Conservation (phyloP, 2,113 vertebrate species). For the Stegostoma tigrinum region DNA sequence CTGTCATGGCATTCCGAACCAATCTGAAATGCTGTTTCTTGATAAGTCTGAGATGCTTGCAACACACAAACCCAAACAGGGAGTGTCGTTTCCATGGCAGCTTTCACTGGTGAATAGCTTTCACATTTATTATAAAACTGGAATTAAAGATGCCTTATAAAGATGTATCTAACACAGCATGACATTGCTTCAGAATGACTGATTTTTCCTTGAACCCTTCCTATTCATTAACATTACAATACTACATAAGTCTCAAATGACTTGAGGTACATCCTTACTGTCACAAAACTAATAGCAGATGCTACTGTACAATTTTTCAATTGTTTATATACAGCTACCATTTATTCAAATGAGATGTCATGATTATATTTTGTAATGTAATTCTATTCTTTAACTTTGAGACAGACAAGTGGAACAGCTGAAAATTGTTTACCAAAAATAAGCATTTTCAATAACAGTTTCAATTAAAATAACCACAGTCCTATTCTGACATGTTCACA, state of each 20-base stretch:
- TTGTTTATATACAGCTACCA: background rate
- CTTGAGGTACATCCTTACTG: background rate
- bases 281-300: background rate
- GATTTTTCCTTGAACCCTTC: background rate
- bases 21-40: background rate
- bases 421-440: background rate
- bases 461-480: background rate
- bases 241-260: background rate
- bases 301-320: constrained; percentile 6
- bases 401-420: background rate
- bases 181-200: background rate
- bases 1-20: background rate
- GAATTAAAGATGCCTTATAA: background rate
- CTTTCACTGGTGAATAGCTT: background rate
- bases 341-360: constrained; percentile 1
- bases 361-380: constrained; percentile 13
- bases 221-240: background rate
- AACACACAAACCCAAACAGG: background rate
- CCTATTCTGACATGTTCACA: background rate
- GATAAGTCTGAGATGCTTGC: background rate
- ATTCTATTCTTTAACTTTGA: background rate
- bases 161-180: background rate
- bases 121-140: background rate
- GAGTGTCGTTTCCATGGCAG: background rate
- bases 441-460: background rate